These are phyloP conservation scores for Pitangus sulphuratus DNA, from an alignment of 2,797 vertebrate species.

Conservation along the genomic window DNA sequence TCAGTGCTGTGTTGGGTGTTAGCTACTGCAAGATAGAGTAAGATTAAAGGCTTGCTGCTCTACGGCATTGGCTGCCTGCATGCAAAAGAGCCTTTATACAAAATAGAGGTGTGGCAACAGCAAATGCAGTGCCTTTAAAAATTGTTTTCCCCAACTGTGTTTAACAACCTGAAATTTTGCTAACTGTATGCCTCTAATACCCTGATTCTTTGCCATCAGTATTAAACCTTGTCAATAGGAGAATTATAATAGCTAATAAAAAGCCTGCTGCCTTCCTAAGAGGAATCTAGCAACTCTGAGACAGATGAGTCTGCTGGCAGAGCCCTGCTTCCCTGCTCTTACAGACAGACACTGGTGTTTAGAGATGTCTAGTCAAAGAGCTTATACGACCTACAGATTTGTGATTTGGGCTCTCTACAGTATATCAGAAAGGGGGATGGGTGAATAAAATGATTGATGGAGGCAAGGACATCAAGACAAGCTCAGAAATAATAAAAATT, in stretches of 20 bases:
- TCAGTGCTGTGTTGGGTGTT: background rate
- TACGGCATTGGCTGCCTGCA: background rate
- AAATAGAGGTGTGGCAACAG: background rate
- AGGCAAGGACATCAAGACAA: slow-evolving; percentile 9
- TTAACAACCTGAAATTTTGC: slow-evolving; percentile 15
- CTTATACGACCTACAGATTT: background rate
- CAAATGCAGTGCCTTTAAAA: background rate
- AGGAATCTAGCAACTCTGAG: background rate
- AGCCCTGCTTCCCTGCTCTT: background rate
- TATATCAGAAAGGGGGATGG: background rate
- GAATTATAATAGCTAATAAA: background rate
- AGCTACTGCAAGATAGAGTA: background rate
- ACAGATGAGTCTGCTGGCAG: background rate
- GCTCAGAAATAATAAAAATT: slow-evolving; percentile 45
- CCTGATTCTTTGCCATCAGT: background rate
- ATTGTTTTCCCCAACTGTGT: background rate
- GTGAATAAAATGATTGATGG: background rate
- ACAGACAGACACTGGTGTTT: background rate
- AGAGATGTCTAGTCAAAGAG: background rate
- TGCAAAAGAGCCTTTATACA: background rate
- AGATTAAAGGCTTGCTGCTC: slow-evolving; percentile 26
- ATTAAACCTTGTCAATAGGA: background rate
- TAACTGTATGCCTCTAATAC: background rate
- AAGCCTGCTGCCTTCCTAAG: background rate
- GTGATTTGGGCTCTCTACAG: background rate